Evolutionary conservation across 2,113 vertebrate species (phyloP).

Genomic region (Cottus gobio): DNA sequence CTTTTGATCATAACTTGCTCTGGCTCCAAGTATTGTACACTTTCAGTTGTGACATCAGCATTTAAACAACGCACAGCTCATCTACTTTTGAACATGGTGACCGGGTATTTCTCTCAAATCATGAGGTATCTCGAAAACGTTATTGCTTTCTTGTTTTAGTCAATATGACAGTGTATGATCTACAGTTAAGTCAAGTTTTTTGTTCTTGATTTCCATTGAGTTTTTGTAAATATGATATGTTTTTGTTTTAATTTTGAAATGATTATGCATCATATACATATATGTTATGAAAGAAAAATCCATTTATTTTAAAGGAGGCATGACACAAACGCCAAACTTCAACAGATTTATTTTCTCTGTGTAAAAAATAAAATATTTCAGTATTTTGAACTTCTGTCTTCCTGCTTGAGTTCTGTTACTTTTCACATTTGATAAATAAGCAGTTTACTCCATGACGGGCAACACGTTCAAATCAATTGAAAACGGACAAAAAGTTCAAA

Average conservation of each 20-base stretch:
- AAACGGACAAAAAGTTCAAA: slow-evolving; percentile 18
- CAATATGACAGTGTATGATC: slow-evolving; percentile 43
- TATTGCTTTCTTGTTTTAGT: slow-evolving; percentile 49
- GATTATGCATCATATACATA: slow-evolving; percentile 56
- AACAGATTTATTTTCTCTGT: slow-evolving; percentile 41
- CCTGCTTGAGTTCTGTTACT: slow-evolving; percentile 51
- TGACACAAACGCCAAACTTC: slow-evolving; percentile 19
- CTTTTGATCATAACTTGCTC: slow-evolving; percentile 34
- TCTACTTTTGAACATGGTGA: slow-evolving; percentile 31
- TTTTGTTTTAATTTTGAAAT: slow-evolving; percentile 56
- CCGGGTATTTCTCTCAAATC: slow-evolving; percentile 42
- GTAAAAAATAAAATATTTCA: slow-evolving; percentile 47
- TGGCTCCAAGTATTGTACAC: slow-evolving; percentile 48
- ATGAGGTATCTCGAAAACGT: slow-evolving; percentile 30
- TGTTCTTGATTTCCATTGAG: slow-evolving; percentile 42
- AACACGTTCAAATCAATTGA: slow-evolving; percentile 27
- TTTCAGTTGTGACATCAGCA: slow-evolving; percentile 44
- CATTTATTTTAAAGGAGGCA: slow-evolving; percentile 35
- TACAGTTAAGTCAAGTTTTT: slow-evolving; percentile 33
- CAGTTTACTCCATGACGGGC: slow-evolving; percentile 28
- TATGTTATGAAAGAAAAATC: slow-evolving; percentile 23
- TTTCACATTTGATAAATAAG: slow-evolving; percentile 46
- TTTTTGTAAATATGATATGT: slow-evolving; percentile 70
- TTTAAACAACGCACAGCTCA: slow-evolving; percentile 37
- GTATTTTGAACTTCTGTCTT: slow-evolving; percentile 57